Conservation (phyloP, 2,888 invertebrate genomes). For the Lagria hirta region DNA sequence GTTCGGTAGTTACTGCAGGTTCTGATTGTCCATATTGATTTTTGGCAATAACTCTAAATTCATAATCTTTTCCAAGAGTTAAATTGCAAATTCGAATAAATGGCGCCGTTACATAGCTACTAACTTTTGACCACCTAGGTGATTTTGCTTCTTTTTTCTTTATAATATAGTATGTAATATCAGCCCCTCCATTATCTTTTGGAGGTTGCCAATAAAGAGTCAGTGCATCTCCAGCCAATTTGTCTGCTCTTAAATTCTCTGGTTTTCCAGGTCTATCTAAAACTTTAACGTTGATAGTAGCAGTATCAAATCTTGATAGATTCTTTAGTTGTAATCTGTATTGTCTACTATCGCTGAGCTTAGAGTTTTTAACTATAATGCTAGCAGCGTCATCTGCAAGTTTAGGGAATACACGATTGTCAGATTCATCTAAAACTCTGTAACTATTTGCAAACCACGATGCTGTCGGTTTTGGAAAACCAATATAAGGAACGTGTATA, state of each 20-base stretch:
- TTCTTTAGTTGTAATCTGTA: slow-evolving; percentile 92
- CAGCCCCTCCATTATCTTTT: slow-evolving; percentile 93
- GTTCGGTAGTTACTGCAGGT: slow-evolving; percentile 85
- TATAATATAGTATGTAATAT: slow-evolving; percentile 93
- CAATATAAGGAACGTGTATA: slow-evolving; percentile 93
- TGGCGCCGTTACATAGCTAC: slow-evolving; percentile 89
- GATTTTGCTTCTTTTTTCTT: slow-evolving; percentile 89
- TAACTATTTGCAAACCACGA: slow-evolving; percentile 93
- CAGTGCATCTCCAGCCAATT: slow-evolving; percentile 93
- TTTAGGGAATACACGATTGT: slow-evolving; percentile 76
- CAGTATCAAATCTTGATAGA: slow-evolving; percentile 93
- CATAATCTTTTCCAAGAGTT: slow-evolving; percentile 88
- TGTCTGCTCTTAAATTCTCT: slow-evolving; percentile 87
- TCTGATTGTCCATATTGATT: slow-evolving; percentile 98
- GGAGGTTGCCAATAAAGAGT: slow-evolving; percentile 97
- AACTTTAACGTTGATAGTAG: slow-evolving; percentile 92
- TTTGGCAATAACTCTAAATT: slow-evolving; percentile 97
- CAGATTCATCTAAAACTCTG: slow-evolving; percentile 74
- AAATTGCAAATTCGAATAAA: slow-evolving; percentile 90
- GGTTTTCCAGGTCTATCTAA: slow-evolving; percentile 90
- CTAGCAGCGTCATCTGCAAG: slow-evolving; percentile 87
- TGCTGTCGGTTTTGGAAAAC: slow-evolving; percentile 94
- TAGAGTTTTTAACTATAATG: slow-evolving; percentile 89
- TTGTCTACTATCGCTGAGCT: slow-evolving; percentile 85
- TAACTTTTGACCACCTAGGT: slow-evolving; percentile 85